Evolutionary conservation across 2,113 vertebrate species (phyloP), one percentile per base, ranked within the genome.

Genomic region (Rhodinocichla rosea): DNA sequence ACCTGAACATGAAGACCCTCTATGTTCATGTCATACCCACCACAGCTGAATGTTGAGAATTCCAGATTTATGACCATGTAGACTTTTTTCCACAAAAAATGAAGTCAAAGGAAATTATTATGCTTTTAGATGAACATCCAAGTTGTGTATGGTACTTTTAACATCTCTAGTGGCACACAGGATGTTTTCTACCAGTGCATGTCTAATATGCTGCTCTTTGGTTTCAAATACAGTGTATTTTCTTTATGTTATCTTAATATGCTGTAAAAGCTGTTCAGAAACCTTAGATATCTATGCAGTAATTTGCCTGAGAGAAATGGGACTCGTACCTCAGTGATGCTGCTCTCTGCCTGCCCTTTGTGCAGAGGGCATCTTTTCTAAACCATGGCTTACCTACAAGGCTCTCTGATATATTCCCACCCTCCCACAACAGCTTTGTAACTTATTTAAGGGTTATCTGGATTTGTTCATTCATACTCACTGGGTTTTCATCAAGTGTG

Each of bases 21-120:
- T 99, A 98, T 90, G 98, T 99, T 93, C 89, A 83, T 92, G 98
- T 99, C 93, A 89, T 98, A 81, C 98, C 99, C 35, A 99, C 99
- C 57, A 99, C 98, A 6, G 99, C 99, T 45, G 97, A 97, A 97
- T 97, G 87, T 44, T 97, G 85, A 97, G 77, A 74, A 42, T 47
- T 89, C 76, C 75, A 23, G 47, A 84, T 86, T 63, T n/a, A 18
- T 52, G 55, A 59, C 52, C 37, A 3, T 44, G 67, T 50, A 50
- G 84, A 92, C 76, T 81, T 69, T 87, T 83, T 79, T 37, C 88
- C 68, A 68, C 45, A 39, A 40, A 39, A 83, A 52, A 44, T 3
- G 35, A 83, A 74, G n/a, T 86, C 9, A 15, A 28, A 64, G 94
- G 73, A 47, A 86, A 42, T 62, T 40, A 64, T 26, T 71, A 53